A percentile compares a stretch with the other conserved stretches of the same genome.
Evolutionary conservation across 2,113 vertebrate genomes (phyloP).

Genomic region (Hucho hucho): DNA sequence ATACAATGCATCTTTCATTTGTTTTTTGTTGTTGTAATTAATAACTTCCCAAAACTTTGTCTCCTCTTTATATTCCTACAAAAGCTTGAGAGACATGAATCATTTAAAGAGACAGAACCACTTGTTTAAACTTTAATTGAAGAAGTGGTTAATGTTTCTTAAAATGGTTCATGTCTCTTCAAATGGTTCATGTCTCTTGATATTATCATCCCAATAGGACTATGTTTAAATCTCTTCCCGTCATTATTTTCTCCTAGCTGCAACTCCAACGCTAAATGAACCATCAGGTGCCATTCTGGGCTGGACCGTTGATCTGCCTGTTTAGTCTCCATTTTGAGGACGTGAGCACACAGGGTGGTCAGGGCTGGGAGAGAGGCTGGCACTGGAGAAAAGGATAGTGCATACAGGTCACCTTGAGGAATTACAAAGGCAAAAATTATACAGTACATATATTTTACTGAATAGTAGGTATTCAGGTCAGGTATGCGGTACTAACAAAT

Average conservation of each 20-base stretch:
- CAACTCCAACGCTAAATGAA: not conserved
- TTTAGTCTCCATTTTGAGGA: not conserved
- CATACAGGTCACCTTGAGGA: not conserved
- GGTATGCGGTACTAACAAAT: not conserved
- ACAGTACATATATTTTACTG: not conserved
- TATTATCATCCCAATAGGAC: not conserved
- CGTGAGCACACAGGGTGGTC: not conserved
- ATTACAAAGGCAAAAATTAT: not conserved
- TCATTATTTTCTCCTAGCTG: not conserved
- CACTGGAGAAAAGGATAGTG: not conserved
- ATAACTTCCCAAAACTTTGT: not conserved
- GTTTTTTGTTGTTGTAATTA: not conserved
- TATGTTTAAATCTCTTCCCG: not conserved
- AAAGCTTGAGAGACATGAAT: not conserved
- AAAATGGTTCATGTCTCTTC: not conserved
- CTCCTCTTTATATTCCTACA: not conserved
- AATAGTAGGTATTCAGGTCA: not conserved
- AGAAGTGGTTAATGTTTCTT: not conserved
- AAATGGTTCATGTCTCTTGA: not conserved
- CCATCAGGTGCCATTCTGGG: not conserved
- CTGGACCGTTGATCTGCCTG: not conserved
- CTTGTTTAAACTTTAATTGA: not conserved
- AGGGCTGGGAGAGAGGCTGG: not conserved
- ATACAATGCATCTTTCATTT: not conserved
- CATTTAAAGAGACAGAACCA: not conserved